Conservation (phyloP, 2,888 invertebrate species). For the Neocrepidodera transversa region DNA sequence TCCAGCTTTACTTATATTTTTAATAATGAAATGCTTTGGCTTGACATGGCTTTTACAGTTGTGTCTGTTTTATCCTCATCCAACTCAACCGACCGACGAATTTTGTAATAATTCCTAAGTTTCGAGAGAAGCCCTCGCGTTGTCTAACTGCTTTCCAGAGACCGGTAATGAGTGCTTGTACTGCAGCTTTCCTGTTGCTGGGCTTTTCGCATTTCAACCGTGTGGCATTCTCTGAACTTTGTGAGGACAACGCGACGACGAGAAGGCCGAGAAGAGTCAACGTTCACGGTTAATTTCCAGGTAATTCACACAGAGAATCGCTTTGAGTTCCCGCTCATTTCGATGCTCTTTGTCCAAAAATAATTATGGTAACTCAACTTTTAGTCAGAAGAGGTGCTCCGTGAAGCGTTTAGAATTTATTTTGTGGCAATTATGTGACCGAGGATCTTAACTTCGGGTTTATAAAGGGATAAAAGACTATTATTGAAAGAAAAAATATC, state of each 20-base stretch:
- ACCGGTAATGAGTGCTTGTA: constrained; percentile 55
- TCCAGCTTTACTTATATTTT: too few species aligned
- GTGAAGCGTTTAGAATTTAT: constrained; percentile 24
- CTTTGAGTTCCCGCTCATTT: constrained; percentile 29
- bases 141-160: constrained; percentile 21
- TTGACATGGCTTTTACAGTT: neutral
- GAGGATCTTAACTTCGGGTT: constrained; percentile 16
- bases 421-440: constrained; percentile 23
- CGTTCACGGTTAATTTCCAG: constrained; percentile 58
- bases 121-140: constrained; percentile 16
- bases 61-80: too few species aligned
- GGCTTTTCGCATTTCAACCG: constrained; percentile 30
- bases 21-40: neutral
- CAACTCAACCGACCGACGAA: constrained; percentile 8
- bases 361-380: constrained; percentile 26
- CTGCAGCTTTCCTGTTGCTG: constrained; percentile 54
- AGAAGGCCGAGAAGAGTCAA: constrained; percentile 38
- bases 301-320: constrained; percentile 53
- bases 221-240: constrained; percentile 39
- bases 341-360: constrained; percentile 31
- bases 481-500: constrained; percentile 19
- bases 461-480: constrained; percentile 22
- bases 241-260: constrained; percentile 35
- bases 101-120: constrained; percentile 17
- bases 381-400: constrained; percentile 26